Conservation (phyloP, 2,888 invertebrate genomes). For the Achlya flavicornis region DNA sequence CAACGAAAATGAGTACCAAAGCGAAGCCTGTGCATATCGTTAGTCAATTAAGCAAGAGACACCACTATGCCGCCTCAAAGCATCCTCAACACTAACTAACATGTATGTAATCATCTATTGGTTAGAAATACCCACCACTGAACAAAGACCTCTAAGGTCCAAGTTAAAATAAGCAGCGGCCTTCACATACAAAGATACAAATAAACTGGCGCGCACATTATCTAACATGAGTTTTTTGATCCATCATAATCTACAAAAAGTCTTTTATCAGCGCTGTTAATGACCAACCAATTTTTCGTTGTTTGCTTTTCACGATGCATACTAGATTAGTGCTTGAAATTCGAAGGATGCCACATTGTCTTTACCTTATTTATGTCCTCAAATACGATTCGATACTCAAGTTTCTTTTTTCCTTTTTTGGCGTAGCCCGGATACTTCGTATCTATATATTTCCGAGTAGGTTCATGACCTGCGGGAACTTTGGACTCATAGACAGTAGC, state of each 20-base stretch:
- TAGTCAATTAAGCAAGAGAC: background rate
- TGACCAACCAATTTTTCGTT: conserved; percentile 54
- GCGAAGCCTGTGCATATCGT: background rate
- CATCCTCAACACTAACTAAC: conserved; percentile 33
- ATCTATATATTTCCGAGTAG: background rate
- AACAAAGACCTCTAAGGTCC: conserved; percentile 29
- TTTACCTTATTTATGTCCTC: background rate
- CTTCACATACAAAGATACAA: background rate
- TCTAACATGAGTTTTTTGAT: conserved; percentile 48
- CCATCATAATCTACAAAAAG: conserved; percentile 57
- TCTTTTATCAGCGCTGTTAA: conserved; percentile 57
- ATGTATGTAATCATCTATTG: conserved; percentile 33
- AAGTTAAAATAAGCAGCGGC: background rate
- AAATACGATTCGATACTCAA: background rate
- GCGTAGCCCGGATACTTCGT: background rate
- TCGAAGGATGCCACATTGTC: background rate
- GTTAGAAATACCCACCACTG: conserved; percentile 37
- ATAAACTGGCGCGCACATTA: conserved; percentile 22
- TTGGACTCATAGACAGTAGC: background rate
- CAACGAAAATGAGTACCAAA: background rate
- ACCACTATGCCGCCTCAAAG: conserved; percentile 7
- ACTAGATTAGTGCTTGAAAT: conserved; percentile 25
- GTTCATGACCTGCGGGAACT: background rate
- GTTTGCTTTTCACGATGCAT: conserved; percentile 50
- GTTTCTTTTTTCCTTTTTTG: background rate